Conservation (phyloP, 2,797 vertebrate genomes). For the Peromyscus melanophrys region DNA sequence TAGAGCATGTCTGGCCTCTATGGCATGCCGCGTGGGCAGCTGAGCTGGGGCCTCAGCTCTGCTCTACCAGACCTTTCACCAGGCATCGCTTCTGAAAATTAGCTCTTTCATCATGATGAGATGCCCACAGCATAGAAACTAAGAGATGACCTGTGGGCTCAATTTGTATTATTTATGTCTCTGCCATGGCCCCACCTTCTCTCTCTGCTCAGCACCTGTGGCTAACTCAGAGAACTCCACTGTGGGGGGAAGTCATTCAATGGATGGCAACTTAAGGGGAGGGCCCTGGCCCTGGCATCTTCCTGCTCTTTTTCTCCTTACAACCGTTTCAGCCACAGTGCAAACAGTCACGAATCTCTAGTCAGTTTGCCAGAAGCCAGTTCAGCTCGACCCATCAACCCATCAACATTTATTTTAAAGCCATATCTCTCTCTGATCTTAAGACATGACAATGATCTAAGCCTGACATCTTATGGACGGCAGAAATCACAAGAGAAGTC, state of each 20-base stretch:
- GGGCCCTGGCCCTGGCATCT: background rate
- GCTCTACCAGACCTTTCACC: background rate
- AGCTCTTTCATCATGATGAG: conserved; percentile 62
- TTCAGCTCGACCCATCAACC: background rate
- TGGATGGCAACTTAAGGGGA: background rate
- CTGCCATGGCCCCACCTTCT: conserved; percentile 45
- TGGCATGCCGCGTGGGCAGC: background rate
- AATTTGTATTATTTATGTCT: conserved; percentile 63
- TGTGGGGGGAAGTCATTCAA: background rate
- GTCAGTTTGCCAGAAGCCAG: background rate
- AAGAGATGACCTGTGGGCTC: conserved; percentile 60
- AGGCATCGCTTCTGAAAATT: conserved; percentile 55
- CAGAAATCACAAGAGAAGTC: conserved; percentile 1
- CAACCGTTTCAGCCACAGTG: background rate
- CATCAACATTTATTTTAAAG: conserved; percentile 40
- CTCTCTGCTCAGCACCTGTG: background rate
- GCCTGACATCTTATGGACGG: conserved; percentile 18
- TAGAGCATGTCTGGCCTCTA: background rate
- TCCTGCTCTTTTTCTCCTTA: background rate
- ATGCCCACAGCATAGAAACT: background rate
- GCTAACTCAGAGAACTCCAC: conserved; percentile 1
- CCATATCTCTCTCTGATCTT: background rate
- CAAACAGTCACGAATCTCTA: background rate
- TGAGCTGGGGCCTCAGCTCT: background rate
- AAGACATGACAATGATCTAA: conserved; percentile 47